Conservation (phyloP, 2,113 vertebrate genomes). For the Helogale parvula region DNA sequence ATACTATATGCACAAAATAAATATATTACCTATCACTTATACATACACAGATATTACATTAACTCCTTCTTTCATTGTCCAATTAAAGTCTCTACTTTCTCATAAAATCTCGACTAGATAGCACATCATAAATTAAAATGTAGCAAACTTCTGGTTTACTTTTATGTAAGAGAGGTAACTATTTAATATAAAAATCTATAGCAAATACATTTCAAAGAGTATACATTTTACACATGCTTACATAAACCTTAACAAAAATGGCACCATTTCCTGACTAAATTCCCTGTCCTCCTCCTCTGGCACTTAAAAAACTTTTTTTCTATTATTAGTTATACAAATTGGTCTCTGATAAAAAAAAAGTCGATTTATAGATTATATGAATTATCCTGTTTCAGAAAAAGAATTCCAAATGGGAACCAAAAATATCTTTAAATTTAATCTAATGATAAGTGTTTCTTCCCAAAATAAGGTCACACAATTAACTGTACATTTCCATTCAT, state of each 20-base stretch:
- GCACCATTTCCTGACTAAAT: background rate
- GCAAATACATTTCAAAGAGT: slow-evolving; percentile 32
- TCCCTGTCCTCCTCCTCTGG: background rate
- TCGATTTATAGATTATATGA: slow-evolving; percentile 3
- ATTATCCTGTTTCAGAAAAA: slow-evolving; percentile 23
- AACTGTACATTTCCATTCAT: background rate
- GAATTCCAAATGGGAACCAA: background rate
- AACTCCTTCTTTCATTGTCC: slow-evolving; percentile 3
- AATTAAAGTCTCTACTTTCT: slow-evolving; percentile 38
- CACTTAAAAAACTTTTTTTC: background rate
- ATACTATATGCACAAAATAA: background rate
- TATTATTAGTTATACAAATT: slow-evolving; percentile 37
- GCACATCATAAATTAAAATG: slow-evolving; percentile 52
- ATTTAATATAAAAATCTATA: slow-evolving; percentile 31
- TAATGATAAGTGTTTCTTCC: slow-evolving; percentile 41
- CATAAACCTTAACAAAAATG: slow-evolving; percentile 38
- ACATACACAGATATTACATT: background rate
- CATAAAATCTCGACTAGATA: slow-evolving; percentile 20
- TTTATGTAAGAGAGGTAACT: background rate
- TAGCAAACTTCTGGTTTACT: background rate
- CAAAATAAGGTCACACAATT: background rate
- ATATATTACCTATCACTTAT: background rate
- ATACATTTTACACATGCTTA: slow-evolving; percentile 1
- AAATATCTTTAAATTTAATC: slow-evolving; percentile 55
- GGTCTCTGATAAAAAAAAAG: slow-evolving; percentile 17